phyloP scores from a whole-genome alignment of 2,888 invertebrate genomes.

The Tinea trinotella region DNA sequence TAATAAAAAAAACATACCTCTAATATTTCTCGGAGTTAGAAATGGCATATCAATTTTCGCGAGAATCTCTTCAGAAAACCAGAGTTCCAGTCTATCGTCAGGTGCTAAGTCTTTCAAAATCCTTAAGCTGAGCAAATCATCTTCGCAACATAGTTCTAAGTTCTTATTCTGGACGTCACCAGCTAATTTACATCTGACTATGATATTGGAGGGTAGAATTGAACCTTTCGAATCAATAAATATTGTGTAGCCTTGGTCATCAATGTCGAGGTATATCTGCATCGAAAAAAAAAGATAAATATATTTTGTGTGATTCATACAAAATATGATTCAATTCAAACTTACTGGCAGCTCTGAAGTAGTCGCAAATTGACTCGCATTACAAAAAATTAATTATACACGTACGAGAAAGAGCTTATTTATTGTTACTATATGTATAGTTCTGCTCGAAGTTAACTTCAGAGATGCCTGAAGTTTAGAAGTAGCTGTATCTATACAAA shows the following conservation, averaged over 20 bases:
- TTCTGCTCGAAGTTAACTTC: too few species aligned
- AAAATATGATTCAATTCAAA: too few species aligned
- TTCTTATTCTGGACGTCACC: conserved; percentile 24
- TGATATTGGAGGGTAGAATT: conserved; percentile 26
- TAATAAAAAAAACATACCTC: conserved; percentile 78
- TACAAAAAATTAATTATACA: too few species aligned
- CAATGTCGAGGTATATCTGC: conserved; percentile 40
- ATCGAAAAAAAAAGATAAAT: not conserved
- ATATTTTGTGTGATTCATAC: too few species aligned
- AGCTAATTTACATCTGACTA: conserved; percentile 20
- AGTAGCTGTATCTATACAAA: too few species aligned
- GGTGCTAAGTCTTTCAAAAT: conserved; percentile 52
- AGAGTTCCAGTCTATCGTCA: conserved; percentile 82
- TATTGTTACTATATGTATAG: too few species aligned
- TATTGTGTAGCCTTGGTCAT: conserved; percentile 28
- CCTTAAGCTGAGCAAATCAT: conserved; percentile 36
- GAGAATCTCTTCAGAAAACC: conserved; percentile 86
- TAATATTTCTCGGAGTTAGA: conserved; percentile 83
- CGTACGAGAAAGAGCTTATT: too few species aligned
- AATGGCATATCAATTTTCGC: conserved; percentile 84
- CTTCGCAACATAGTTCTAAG: conserved; percentile 23
- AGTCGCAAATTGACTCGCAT: too few species aligned
- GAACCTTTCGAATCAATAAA: conserved; percentile 20
- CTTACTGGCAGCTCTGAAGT: too few species aligned
- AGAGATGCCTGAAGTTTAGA: too few species aligned